A percentile compares a stretch with the other conserved stretches of the same genome.
Conservation (phyloP, 2,888 invertebrate genomes). For the Tillus elongatus region DNA sequence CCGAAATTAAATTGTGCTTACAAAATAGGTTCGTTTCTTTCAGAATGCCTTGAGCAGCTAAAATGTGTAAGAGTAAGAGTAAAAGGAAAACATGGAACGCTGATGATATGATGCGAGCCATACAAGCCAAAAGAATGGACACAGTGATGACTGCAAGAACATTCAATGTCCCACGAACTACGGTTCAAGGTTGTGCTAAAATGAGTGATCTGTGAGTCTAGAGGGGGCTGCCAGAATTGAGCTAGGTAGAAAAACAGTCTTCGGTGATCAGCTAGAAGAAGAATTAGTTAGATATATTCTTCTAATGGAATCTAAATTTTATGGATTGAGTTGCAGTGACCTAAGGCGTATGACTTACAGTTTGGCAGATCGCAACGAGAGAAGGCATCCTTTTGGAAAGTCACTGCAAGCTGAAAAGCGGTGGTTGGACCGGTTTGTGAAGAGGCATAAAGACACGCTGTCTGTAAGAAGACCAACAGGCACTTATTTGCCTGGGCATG, state of each 20-base stretch:
- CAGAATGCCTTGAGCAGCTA: too few relatives aligned
- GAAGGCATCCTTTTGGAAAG: slow-evolving; percentile 3
- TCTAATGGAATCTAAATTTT: background rate
- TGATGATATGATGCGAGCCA: slow-evolving; percentile 1
- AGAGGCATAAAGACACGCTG: too few relatives aligned
- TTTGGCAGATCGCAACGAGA: background rate
- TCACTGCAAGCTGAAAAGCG: too few relatives aligned
- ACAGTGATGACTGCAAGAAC: background rate
- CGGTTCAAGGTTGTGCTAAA: background rate
- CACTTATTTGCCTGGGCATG: too few relatives aligned
- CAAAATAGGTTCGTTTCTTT: too few relatives aligned
- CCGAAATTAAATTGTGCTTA: too few relatives aligned
- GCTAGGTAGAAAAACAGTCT: slow-evolving; percentile 3
- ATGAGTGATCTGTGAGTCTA: background rate
- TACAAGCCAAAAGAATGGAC: slow-evolving; percentile 4
- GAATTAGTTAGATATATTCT: slow-evolving; percentile 2
- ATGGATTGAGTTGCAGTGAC: too few relatives aligned
- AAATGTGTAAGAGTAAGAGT: too few relatives aligned
- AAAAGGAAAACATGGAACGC: too few relatives aligned
- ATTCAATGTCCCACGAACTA: slow-evolving; percentile 5
- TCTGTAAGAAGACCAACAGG: too few relatives aligned
- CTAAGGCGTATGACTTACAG: background rate
- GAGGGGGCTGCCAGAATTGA: background rate
- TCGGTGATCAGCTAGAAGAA: slow-evolving; percentile 1
- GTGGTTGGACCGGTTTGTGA: too few relatives aligned